Percentiles rank a stretch among this genome's conserved stretches.
Evolutionary conservation across 1,140 invertebrate species (phyloP).

Genomic region (Plodia interpunctella): DNA sequence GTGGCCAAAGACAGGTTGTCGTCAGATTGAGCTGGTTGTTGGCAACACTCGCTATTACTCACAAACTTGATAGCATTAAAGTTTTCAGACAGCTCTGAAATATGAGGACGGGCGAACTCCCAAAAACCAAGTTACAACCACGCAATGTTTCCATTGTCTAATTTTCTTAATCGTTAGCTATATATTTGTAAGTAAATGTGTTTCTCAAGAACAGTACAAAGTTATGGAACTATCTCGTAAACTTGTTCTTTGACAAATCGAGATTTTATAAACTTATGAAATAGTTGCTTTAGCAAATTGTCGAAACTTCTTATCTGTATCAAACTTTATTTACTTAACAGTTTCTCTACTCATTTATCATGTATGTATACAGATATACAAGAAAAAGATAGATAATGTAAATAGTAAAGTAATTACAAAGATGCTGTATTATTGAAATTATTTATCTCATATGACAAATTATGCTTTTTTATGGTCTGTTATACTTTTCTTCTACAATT

Average conservation of each 20-base stretch:
- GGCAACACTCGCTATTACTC: constrained; percentile 31
- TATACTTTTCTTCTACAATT: no score
- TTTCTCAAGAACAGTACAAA: not conserved
- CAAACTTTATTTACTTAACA: no score
- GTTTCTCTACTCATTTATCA: no score
- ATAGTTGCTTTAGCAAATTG: no score
- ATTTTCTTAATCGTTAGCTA: constrained; percentile 1
- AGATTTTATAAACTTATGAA: no score
- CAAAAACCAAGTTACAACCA: constrained; percentile 18
- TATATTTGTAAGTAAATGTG: not conserved
- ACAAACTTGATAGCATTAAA: constrained; percentile 45
- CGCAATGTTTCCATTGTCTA: constrained; percentile 3
- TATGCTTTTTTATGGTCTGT: no score
- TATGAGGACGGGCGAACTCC: constrained; percentile 24
- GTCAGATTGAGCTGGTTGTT: constrained; percentile 23
- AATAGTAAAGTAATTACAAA: no score
- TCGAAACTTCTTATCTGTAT: no score
- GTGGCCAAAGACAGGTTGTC: not conserved
- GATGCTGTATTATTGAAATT: no score
- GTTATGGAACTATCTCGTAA: not conserved
- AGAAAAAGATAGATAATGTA: no score
- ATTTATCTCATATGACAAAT: no score
- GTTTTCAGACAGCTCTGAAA: constrained; percentile 34
- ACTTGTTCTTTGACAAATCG: not conserved
- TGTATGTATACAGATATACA: no score